A percentile compares a stretch with the other conserved stretches of the same genome.
Conservation (phyloP, 2,888 invertebrate genomes). For the Candidula unifasciata region DNA sequence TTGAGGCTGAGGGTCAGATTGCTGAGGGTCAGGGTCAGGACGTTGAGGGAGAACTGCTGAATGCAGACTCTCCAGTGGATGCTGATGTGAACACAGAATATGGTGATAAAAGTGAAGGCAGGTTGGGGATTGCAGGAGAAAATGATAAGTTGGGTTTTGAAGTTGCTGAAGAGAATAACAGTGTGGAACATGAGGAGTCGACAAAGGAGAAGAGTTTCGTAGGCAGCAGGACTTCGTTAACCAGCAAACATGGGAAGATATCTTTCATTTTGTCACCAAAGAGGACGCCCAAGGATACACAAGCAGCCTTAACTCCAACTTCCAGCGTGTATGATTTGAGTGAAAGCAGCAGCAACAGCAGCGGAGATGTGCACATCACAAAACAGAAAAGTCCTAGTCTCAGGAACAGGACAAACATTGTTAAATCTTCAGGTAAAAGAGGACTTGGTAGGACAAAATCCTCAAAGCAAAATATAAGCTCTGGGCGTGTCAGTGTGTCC, state of each 20-base stretch:
- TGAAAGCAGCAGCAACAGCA: background rate
- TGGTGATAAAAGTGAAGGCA: no score
- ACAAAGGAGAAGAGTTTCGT: background rate
- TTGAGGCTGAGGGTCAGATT: no score
- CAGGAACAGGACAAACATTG: background rate
- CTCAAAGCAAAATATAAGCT: background rate
- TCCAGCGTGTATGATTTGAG: constrained; percentile 3
- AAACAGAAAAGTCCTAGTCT: background rate
- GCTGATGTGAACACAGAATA: background rate
- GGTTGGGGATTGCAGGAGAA: background rate
- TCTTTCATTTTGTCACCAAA: background rate
- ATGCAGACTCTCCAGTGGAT: background rate
- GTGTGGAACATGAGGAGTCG: background rate
- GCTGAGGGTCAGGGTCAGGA: no score
- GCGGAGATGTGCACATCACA: background rate
- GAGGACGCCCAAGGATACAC: background rate
- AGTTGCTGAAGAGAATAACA: background rate
- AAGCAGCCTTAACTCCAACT: background rate
- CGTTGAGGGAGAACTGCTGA: background rate
- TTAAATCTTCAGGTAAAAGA: background rate
- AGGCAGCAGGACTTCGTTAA: background rate
- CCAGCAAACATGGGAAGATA: background rate
- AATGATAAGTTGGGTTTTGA: background rate
- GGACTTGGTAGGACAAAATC: background rate
- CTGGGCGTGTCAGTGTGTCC: background rate